Base-by-base conservation (phyloP, 2,888 invertebrate genomes). In the Caenorhabditis sp. region DNA sequence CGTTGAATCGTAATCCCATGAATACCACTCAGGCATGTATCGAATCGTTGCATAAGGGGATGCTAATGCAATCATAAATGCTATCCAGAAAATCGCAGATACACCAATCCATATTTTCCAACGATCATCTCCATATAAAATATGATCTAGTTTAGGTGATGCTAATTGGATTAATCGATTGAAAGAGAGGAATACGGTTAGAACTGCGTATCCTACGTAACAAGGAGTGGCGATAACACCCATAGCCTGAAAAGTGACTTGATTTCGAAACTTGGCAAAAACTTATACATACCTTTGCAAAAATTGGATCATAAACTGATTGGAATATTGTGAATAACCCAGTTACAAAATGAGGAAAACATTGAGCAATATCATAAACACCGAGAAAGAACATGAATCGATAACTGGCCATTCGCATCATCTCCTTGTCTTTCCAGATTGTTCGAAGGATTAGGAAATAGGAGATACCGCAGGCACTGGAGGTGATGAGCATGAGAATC, bases 191-290 rank as follows among this genome's bases (percentile, higher is more conserved):
- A 84, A 78, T 12, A 84, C 68, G 0, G 84, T 84, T 7, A 84
- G 61, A 25, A 82, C 76, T n/a, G 81, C 80, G 59, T 84, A 84
- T 0, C 74, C 80, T 7, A 84, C 79, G 64, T 84, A 84, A 62
- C 77, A 77, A 0, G 84, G 84, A 14, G 84, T 84, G 1, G 83
- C 83, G 4, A 84, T 67, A 8, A 80, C 82, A 50, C 84, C 84
- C 62, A 83, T 67, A 1, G 66, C 50, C 80, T 81, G 60, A 58
- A 76, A 66, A 43, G 21, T 23, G 3, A 38, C 14, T 43, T 38
- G 63, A 2, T 21, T n/a, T n/a, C 38, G 8, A 52, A 31, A 36
- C n/a, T 20, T 23, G 0, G 20, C 0, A 36, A 5, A 23, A 36
- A n/a, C 1, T 61, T n/a, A 20, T 20, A 56, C 43, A 57, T 26